Evolutionary conservation across 35 echinoderm and acorn worm species (phyloP).

Genomic region (Patiria miniata): DNA sequence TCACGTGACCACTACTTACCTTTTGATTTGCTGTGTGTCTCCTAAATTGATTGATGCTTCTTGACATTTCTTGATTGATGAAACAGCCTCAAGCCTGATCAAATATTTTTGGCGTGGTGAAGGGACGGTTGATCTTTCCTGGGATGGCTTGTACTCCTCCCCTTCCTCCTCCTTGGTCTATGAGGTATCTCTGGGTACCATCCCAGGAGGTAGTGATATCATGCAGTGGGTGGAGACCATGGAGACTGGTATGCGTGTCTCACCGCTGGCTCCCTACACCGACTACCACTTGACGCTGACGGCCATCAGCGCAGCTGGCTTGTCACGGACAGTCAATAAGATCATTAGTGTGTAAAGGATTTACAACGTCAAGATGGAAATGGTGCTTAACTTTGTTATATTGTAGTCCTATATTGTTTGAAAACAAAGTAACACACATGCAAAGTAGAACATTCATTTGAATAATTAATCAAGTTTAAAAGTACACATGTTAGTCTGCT

Average conservation of each 20-base stretch:
- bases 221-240: constrained; percentile 37
- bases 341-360: not conserved
- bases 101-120: not conserved
- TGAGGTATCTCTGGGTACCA: constrained; percentile 36
- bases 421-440: too few species aligned
- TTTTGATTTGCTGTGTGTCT: not conserved
- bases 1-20: not conserved
- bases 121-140: not conserved
- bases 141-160: constrained; percentile 22
- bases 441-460: too few species aligned
- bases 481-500: too few species aligned
- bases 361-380: not conserved
- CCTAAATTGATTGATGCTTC: not conserved
- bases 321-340: not conserved
- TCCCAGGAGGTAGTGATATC: constrained; percentile 30
- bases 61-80: not conserved
- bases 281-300: constrained; percentile 40
- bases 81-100: not conserved
- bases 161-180: constrained; percentile 18
- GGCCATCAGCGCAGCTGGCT: constrained; percentile 37
- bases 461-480: too few species aligned
- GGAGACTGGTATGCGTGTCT: constrained; percentile 8
- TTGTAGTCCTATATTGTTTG: too few species aligned
- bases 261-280: constrained; percentile 4
- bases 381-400: not conserved